phyloP scores from a whole-genome alignment of 2,797 vertebrate genomes.

The Enteromius unitaeniatus region DNA sequence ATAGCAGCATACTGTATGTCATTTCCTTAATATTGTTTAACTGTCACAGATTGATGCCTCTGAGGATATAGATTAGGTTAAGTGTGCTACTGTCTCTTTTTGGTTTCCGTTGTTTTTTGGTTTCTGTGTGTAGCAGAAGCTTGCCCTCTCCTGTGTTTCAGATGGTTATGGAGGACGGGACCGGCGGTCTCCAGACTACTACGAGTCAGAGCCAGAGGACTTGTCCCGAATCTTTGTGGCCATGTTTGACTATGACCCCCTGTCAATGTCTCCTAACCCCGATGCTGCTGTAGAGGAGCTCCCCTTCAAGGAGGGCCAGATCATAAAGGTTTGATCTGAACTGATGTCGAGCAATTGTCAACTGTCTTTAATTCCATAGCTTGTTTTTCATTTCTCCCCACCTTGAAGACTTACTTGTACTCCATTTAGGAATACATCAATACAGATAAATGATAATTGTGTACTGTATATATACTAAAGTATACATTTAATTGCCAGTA shows the following conservation, averaged over 20 bases:
- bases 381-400: neutral
- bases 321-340: slow-evolving; percentile 87
- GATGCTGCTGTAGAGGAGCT: slow-evolving; percentile 96
- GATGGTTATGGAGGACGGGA: slow-evolving; percentile 86
- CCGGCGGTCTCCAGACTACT: slow-evolving; percentile 86
- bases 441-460: neutral
- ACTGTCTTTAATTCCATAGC: neutral
- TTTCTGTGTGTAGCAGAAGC: slow-evolving; percentile 54
- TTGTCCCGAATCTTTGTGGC: slow-evolving; percentile 92
- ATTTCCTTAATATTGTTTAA: neutral
- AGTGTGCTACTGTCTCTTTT: neutral
- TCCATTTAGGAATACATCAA: neutral
- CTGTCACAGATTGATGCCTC: neutral
- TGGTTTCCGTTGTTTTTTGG: slow-evolving; percentile 46
- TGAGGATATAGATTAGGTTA: neutral
- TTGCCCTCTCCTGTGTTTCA: slow-evolving; percentile 70
- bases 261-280: slow-evolving; percentile 98
- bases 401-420: neutral
- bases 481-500: neutral
- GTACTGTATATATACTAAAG: neutral
- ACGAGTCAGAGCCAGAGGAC: slow-evolving; percentile 89
- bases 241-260: slow-evolving; percentile 95
- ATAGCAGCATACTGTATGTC: neutral
- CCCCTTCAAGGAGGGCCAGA: slow-evolving; percentile 97
- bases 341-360: neutral